Base-by-base conservation (phyloP, 2,797 vertebrate species). In the Cyclura pinguis region DNA sequence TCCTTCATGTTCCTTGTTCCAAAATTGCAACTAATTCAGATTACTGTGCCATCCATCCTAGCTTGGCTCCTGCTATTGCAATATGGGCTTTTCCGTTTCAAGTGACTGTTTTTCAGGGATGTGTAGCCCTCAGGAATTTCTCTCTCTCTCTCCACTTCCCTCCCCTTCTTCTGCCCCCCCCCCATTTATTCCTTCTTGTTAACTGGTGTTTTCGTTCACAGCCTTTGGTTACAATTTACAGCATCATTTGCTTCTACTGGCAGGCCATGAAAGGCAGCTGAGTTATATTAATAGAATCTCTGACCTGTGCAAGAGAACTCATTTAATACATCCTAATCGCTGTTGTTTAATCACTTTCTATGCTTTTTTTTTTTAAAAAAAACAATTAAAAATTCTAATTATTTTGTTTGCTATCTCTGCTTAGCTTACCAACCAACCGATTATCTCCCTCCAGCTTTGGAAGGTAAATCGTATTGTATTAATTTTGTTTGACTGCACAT, bases 401-500 rank as follows among this genome's bases (percentile, higher is more conserved):
- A 93, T 97, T 98, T 97, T 97, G 94, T 98, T 98, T 99, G 98
- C 98, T 98, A 97, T 98, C 97, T 98, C 96, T 96, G 98, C 98
- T 98, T 97, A 98, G 97, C 97, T 98, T 97, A 97, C 95, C 97
- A 94, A 96, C 97, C 97, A 97, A 91, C 97, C 96, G 97, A 95
- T 95, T 97, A 91, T 96, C 97, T 95, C 97, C 93, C 96, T 97
- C 96, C 96, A 96, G 94, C 95, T 95, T 97, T 97, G 97, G 97
- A 98, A 98, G 97, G 97, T 98, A 98, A 98, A 96, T 72, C 85
- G 87, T 27, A 0, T 85, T 96, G 93, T 95, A 96, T 95, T 96
- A 90, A 93, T 89, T 94, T 94, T 96, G 95, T 96, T 94, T 94
- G 93, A 96, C 91, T 94, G 91, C 88, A 57, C 92, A 95, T 86